Percentiles rank a stretch among this genome's conserved stretches.
Conservation (phyloP, 2,797 vertebrate species). For the Eulemur rubriventer region DNA sequence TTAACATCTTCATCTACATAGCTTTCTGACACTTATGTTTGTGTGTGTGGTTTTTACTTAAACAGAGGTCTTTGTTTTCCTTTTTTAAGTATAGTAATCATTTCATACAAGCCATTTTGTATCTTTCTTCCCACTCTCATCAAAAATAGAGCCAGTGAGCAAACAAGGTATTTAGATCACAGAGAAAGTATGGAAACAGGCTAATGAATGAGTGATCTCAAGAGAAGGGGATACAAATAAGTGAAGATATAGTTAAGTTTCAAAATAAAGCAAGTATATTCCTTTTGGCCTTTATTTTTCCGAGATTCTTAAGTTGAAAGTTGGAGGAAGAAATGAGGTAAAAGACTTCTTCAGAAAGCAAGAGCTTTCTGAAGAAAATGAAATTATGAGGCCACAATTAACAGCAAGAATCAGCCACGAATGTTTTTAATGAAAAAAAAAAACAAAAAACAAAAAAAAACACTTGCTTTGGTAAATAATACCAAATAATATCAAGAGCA, state of each 20-base stretch:
- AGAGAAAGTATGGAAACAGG: background rate
- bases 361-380: background rate
- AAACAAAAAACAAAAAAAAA: background rate
- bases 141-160: background rate
- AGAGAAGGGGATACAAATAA: background rate
- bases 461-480: background rate
- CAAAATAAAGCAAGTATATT: background rate
- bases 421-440: background rate
- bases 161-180: background rate
- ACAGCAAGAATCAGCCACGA: background rate
- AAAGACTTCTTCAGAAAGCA: background rate
- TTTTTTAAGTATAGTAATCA: background rate
- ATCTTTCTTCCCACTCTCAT: background rate
- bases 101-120: background rate
- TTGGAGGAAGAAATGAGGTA: background rate
- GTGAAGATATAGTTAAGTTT: background rate
- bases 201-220: background rate
- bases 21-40: background rate
- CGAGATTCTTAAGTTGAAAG: background rate
- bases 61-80: background rate
- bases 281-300: background rate
- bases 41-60: background rate
- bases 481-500: background rate
- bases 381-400: background rate
- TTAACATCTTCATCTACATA: background rate